A percentile compares a stretch with the other conserved stretches of the same genome.
Evolutionary conservation across 2,888 invertebrate genomes (phyloP).

Genomic region (Acanthococcus lagerstroemiae): DNA sequence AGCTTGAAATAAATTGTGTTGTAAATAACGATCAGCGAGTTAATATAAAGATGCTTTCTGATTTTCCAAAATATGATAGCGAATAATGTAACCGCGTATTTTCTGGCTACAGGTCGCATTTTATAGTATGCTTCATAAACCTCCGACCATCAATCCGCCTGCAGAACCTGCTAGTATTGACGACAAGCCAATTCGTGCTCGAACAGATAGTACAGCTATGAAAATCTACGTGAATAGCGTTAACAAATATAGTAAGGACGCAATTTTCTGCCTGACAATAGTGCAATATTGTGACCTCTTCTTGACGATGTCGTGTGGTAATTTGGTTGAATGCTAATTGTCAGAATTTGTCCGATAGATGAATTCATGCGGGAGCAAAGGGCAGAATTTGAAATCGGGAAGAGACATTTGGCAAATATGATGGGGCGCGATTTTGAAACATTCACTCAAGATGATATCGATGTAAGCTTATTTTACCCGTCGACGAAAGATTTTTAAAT

Average conservation of each 20-base stretch:
- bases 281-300: background rate
- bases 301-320: no score
- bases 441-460: constrained; percentile 76
- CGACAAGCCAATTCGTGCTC: constrained; percentile 30
- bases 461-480: constrained; percentile 51
- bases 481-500: background rate
- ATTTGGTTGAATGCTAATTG: no score
- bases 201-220: constrained; percentile 69
- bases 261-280: no score
- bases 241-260: constrained; percentile 57
- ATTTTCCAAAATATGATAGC: no score
- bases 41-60: no score
- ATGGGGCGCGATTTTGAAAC: constrained; percentile 90
- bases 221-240: constrained; percentile 75
- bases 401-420: constrained; percentile 93
- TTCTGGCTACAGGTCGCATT: background rate
- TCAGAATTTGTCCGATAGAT: constrained; percentile 44
- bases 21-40: no score
- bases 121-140: constrained; percentile 15
- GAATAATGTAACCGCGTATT: no score
- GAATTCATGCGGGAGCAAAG: constrained; percentile 70
- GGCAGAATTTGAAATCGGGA: constrained; percentile 79
- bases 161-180: background rate
- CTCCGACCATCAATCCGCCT: constrained; percentile 4
- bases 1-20: no score